These are phyloP conservation scores for Bufo bufo DNA, from an alignment of 2,113 vertebrate species.

Conservation along the genomic window DNA sequence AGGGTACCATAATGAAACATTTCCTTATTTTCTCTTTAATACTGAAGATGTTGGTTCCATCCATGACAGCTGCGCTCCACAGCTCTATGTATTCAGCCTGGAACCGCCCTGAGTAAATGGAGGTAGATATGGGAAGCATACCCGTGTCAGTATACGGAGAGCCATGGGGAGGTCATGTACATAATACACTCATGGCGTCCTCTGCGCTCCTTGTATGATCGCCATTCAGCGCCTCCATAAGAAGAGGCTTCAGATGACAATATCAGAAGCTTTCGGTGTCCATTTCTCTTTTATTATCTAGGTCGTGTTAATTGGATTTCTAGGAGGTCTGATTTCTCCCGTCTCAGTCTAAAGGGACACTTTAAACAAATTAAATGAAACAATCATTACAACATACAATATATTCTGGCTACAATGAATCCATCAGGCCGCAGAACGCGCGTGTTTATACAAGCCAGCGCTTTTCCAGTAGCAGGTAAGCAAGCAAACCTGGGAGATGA, in stretches of 20 bases:
- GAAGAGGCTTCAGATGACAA: too few relatives aligned
- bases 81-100: not conserved
- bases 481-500: constrained; percentile 4
- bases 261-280: not conserved
- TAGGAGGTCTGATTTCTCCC: too few relatives aligned
- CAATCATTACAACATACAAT: too few relatives aligned
- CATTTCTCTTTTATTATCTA: too few relatives aligned
- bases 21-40: too few relatives aligned
- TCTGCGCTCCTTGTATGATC: not conserved
- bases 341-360: too few relatives aligned
- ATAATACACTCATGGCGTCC: not conserved
- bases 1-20: too few relatives aligned
- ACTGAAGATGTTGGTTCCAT: not conserved
- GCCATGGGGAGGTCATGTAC: not conserved
- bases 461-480: constrained; percentile 1
- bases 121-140: not conserved
- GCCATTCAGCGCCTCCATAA: not conserved
- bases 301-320: too few relatives aligned
- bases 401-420: too few relatives aligned
- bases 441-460: not conserved
- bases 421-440: too few relatives aligned
- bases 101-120: not conserved
- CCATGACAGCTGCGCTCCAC: not conserved
- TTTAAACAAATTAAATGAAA: too few relatives aligned
- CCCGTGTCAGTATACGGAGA: not conserved